Conservation (phyloP, 2,113 vertebrate species). For the Ciconia maguari region DNA sequence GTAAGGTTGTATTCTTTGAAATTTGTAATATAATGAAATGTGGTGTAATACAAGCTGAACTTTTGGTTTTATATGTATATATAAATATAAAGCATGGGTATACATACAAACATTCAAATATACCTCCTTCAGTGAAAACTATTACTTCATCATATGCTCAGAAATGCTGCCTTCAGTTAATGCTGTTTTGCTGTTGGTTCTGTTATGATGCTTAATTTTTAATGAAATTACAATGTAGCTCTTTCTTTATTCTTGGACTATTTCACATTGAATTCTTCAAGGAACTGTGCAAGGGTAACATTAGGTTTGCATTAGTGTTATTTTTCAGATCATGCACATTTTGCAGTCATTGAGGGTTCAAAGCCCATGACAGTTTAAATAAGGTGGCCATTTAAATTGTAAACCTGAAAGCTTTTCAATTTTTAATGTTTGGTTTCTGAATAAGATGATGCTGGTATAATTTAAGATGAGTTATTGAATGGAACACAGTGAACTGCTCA, state of each 20-base stretch:
- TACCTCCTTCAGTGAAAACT: conserved; percentile 48
- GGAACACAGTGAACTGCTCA: background rate
- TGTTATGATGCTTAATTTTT: conserved; percentile 55
- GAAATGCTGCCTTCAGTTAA: conserved; percentile 35
- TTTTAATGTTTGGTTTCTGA: conserved; percentile 44
- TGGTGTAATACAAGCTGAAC: conserved; percentile 15
- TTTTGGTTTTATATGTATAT: background rate
- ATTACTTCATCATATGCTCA: conserved; percentile 7
- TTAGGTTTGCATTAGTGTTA: conserved; percentile 37
- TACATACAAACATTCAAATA: conserved; percentile 8
- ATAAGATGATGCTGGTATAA: background rate
- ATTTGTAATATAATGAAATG: conserved; percentile 23
- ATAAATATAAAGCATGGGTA: background rate
- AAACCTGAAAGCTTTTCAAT: conserved; percentile 41
- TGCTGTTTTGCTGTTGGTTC: conserved; percentile 54
- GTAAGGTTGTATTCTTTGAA: conserved; percentile 2
- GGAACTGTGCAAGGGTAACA: background rate
- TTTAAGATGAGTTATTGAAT: background rate
- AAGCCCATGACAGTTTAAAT: conserved; percentile 1
- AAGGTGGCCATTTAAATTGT: background rate
- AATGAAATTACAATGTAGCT: conserved; percentile 47
- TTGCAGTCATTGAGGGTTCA: background rate
- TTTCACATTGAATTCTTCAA: conserved; percentile 44
- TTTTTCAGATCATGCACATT: background rate
- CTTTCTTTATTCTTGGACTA: conserved; percentile 19